phyloP scores from a whole-genome alignment of 2,888 invertebrate species.

The Amiota mariae region DNA sequence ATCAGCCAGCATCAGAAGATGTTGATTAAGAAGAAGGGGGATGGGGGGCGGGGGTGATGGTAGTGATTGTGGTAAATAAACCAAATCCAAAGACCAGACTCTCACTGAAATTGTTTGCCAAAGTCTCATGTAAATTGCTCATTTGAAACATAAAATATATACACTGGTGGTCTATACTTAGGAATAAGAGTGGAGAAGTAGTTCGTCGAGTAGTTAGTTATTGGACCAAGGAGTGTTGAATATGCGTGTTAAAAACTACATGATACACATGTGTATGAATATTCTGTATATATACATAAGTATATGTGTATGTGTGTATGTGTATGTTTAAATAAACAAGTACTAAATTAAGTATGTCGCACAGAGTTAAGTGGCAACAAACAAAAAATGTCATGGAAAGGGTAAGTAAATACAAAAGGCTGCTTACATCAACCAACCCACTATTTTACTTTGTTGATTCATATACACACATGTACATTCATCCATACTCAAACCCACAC shows the following conservation, averaged over 20 bases:
- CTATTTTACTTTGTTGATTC: no score
- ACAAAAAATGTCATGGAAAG: no score
- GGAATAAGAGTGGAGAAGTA: no score
- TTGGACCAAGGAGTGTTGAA: background rate
- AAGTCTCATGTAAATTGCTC: slow-evolving; percentile 20
- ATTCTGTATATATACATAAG: background rate
- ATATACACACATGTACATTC: no score
- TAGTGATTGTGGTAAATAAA: no score
- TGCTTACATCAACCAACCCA: no score
- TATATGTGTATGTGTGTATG: background rate
- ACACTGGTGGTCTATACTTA: slow-evolving; percentile 20
- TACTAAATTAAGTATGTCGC: slow-evolving; percentile 56
- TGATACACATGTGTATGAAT: background rate
- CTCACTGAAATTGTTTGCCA: background rate
- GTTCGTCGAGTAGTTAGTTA: slow-evolving; percentile 9
- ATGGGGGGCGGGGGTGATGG: no score
- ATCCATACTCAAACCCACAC: no score
- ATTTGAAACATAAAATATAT: slow-evolving; percentile 44
- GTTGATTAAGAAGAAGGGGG: background rate
- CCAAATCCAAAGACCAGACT: background rate
- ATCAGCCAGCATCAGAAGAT: background rate
- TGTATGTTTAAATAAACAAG: slow-evolving; percentile 48
- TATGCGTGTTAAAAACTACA: slow-evolving; percentile 31
- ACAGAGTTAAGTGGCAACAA: slow-evolving; percentile 23
- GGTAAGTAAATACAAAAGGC: no score